Evolutionary conservation across 2,888 invertebrate genomes (phyloP).

Genomic region (Netelia virgata): DNA sequence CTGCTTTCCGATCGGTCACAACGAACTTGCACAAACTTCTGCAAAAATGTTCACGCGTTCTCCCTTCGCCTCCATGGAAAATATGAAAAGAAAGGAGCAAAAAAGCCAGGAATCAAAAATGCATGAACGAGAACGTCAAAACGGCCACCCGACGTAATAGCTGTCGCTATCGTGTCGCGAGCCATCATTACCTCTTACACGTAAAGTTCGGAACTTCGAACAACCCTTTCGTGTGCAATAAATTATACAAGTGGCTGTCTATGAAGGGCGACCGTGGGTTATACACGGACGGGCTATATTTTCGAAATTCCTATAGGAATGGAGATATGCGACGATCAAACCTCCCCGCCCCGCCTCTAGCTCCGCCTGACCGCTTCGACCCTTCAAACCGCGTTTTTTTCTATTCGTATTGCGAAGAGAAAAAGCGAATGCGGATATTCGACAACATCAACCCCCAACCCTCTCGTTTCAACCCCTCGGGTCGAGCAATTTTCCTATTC

Average conservation of each 20-base stretch:
- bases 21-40: no score
- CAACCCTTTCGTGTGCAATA: background rate
- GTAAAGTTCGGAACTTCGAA: background rate
- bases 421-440: background rate
- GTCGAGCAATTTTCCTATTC: no score
- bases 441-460: no score
- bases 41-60: no score
- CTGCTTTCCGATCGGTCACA: no score
- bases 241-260: background rate
- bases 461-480: no score
- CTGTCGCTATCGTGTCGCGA: background rate
- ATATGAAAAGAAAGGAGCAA: background rate
- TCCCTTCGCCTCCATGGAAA: no score
- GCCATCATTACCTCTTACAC: background rate
- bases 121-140: background rate
- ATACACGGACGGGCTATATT: background rate
- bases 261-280: background rate
- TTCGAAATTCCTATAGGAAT: background rate
- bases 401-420: background rate
- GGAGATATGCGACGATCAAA: background rate
- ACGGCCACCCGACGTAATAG: background rate
- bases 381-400: background rate
- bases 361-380: background rate
- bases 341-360: background rate
- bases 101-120: background rate